phyloP scores from a whole-genome alignment of 2,888 invertebrate genomes.

The Troides aeacus region DNA sequence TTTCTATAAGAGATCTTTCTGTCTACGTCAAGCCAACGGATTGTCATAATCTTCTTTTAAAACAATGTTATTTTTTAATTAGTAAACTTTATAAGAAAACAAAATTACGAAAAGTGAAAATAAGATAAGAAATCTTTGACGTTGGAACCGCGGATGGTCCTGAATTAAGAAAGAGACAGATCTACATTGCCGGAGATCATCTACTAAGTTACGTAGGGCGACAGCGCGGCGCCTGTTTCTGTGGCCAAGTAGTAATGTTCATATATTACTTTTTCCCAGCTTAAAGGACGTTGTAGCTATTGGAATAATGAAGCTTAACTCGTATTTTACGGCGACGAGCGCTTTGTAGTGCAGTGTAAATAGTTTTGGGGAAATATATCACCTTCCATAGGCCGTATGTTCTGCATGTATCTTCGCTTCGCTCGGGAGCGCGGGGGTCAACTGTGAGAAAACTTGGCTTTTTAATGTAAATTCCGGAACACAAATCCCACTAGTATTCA shows the following conservation, averaged over 20 bases:
- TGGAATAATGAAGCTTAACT: no score
- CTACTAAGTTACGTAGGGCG: no score
- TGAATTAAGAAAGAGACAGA: neutral
- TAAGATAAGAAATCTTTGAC: neutral
- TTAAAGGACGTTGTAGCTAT: no score
- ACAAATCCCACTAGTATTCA: neutral
- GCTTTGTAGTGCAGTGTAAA: no score
- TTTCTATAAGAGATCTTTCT: conserved; percentile 57
- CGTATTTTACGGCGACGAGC: no score
- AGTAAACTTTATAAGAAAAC: conserved; percentile 59
- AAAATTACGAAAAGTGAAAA: conserved; percentile 30
- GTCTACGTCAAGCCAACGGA: conserved; percentile 54
- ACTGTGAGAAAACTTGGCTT: neutral
- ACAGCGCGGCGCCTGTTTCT: no score
- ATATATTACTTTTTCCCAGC: no score
- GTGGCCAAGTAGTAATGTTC: no score
- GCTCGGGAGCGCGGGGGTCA: neutral
- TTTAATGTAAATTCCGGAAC: conserved; percentile 1
- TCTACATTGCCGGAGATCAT: no score
- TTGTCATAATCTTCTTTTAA: conserved; percentile 62
- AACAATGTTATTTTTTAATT: conserved; percentile 66
- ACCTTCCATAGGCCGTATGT: no score
- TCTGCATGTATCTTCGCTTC: no score
- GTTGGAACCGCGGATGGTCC: neutral
- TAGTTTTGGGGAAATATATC: no score